Conservation (phyloP, 2,797 vertebrate genomes). For the Varecia variegata region DNA sequence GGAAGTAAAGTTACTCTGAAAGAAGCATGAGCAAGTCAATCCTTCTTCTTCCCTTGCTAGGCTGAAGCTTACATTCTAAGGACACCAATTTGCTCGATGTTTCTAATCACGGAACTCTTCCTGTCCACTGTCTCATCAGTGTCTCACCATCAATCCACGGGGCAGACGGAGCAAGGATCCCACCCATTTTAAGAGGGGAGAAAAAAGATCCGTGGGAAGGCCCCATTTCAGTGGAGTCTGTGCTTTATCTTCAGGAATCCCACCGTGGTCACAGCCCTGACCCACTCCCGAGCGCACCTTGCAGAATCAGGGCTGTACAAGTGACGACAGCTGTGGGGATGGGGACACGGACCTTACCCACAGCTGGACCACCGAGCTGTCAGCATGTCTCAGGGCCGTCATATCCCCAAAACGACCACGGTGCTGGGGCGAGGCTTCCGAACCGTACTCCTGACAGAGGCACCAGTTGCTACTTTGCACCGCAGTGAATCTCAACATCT, state of each 20-base stretch:
- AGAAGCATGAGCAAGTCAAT: neutral
- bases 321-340: neutral
- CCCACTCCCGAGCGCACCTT: neutral
- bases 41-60: neutral
- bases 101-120: neutral
- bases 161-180: neutral
- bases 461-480: slow-evolving; percentile 24
- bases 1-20: neutral
- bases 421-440: neutral
- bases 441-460: slow-evolving; percentile 1
- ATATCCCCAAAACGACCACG: rapidly evolving
- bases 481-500: slow-evolving; percentile 30
- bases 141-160: neutral
- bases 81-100: neutral
- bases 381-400: neutral
- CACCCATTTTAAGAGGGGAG: neutral
- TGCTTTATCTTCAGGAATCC: neutral
- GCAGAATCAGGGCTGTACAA: neutral
- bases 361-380: neutral
- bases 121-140: neutral
- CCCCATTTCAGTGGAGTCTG: neutral
- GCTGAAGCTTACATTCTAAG: neutral
- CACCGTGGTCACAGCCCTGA: neutral
- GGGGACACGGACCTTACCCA: neutral
- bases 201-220: neutral